A percentile compares a stretch with the other conserved stretches of the same genome.
phyloP scores from a whole-genome alignment of 2,797 vertebrate genomes.

The Anableps anableps region DNA sequence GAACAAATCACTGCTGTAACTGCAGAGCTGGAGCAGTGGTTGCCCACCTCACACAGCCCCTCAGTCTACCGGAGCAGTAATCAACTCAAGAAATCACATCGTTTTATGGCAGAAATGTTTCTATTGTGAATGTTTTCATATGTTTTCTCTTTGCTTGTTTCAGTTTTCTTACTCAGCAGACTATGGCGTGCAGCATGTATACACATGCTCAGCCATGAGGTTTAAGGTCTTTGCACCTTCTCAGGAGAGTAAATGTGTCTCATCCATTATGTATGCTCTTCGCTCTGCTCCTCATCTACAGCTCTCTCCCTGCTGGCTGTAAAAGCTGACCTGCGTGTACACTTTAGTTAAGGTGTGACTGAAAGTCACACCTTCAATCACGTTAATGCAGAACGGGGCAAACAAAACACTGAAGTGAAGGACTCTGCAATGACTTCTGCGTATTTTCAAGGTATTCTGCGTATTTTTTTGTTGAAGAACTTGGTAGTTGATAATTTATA shows the following conservation, averaged over 20 bases:
- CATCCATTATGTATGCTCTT: slow-evolving; percentile 66
- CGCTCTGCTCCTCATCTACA: slow-evolving; percentile 52
- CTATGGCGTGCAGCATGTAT: slow-evolving; percentile 25
- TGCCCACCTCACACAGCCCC: slow-evolving; percentile 30
- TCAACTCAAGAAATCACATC: slow-evolving; percentile 36
- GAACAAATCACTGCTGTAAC: slow-evolving; percentile 18
- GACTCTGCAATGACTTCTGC: slow-evolving; percentile 10
- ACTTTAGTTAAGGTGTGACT: slow-evolving; percentile 36
- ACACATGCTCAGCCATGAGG: slow-evolving; percentile 36
- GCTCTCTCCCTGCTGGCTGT: slow-evolving; percentile 32
- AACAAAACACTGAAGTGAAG: background rate
- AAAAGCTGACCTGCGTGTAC: slow-evolving; percentile 32
- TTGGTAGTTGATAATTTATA: background rate
- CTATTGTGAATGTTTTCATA: background rate
- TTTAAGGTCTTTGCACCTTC: slow-evolving; percentile 30
- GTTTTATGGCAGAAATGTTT: slow-evolving; percentile 30
- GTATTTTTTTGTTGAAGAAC: background rate
- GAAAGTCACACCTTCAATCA: slow-evolving; percentile 39
- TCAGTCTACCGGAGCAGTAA: slow-evolving; percentile 31
- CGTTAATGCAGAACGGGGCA: slow-evolving; percentile 15
- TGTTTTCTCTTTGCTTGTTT: slow-evolving; percentile 16
- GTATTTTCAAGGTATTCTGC: fast-evolving
- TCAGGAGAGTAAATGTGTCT: slow-evolving; percentile 50
- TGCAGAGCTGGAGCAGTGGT: slow-evolving; percentile 31
- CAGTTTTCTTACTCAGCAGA: slow-evolving; percentile 29